A percentile compares a stretch with the other conserved stretches of the same genome.
These are phyloP conservation scores for Xestobium rufovillosum DNA, from an alignment of 2,888 invertebrate species.

Conservation along the genomic window DNA sequence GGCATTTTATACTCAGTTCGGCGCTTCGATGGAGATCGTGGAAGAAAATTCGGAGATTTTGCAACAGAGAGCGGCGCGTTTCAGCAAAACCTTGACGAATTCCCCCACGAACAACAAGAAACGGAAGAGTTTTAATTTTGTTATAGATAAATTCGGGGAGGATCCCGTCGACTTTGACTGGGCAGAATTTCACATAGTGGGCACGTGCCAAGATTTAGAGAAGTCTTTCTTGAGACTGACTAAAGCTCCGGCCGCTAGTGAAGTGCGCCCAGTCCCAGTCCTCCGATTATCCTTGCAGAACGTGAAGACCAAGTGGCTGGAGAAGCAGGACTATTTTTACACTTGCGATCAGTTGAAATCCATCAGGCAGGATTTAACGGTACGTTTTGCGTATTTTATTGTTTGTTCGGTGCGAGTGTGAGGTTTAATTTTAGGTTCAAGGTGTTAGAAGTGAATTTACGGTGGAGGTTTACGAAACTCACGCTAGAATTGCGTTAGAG, in stretches of 20 bases:
- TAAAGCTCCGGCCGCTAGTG: constrained; percentile 86
- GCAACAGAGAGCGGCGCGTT: constrained; percentile 85
- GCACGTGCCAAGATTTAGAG: constrained; percentile 89
- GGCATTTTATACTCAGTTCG: constrained; percentile 61
- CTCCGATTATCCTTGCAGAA: constrained; percentile 77
- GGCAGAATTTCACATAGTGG: constrained; percentile 83
- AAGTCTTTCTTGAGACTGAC: constrained; percentile 95
- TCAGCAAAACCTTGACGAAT: constrained; percentile 47
- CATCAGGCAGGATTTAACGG: constrained; percentile 97
- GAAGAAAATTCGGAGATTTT: constrained; percentile 71
- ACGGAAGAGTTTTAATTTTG: constrained; percentile 26
- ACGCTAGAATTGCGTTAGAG: constrained; percentile 95
- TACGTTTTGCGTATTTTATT: constrained; percentile 43
- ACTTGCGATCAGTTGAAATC: constrained; percentile 98
- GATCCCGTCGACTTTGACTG: constrained; percentile 72
- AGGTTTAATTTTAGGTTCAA: constrained; percentile 63
- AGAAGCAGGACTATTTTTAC: constrained; percentile 89
- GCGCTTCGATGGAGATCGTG: constrained; percentile 41
- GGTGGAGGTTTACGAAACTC: constrained; percentile 97
- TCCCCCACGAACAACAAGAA: constrained; percentile 12
- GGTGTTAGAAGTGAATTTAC: constrained; percentile 91
- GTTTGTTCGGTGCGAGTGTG: too few species aligned
- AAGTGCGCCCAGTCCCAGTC: constrained; percentile 85
- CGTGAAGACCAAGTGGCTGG: constrained; percentile 87
- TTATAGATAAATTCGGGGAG: constrained; percentile 43